Conservation (phyloP, 2,113 vertebrate genomes). For the Lipophrys pholis region DNA sequence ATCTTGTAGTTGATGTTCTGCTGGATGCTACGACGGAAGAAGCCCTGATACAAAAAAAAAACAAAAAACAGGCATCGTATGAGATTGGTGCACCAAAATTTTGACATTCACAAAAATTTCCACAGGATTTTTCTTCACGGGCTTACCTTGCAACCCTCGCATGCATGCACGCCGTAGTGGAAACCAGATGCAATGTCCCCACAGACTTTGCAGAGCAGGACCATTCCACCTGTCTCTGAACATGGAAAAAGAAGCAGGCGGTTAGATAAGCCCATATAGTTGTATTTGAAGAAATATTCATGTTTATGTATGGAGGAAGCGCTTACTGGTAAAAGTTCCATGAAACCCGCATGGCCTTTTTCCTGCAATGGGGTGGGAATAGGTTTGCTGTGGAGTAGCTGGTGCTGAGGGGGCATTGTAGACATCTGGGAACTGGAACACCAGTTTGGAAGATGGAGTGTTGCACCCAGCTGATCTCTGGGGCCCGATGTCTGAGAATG, state of each 20-base stretch:
- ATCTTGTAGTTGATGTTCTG: constrained; percentile 89
- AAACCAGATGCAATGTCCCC: constrained; percentile 87
- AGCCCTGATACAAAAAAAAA: constrained; percentile 71
- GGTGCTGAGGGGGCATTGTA: constrained; percentile 62
- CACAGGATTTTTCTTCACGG: background rate
- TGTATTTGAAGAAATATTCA: background rate
- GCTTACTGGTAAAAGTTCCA: constrained; percentile 83
- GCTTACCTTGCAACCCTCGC: constrained; percentile 87
- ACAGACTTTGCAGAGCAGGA: constrained; percentile 87
- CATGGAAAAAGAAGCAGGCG: constrained; percentile 6
- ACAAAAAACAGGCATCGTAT: background rate
- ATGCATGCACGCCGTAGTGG: constrained; percentile 88
- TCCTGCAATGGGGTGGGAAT: constrained; percentile 74
- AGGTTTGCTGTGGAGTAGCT: constrained; percentile 70
- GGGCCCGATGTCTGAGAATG: constrained; percentile 82
- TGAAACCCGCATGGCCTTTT: constrained; percentile 80
- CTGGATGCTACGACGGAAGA: constrained; percentile 88
- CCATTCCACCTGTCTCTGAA: constrained; percentile 85
- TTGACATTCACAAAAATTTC: background rate
- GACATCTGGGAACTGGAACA: constrained; percentile 86
- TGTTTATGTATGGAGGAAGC: background rate
- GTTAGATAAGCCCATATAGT: constrained; percentile 13
- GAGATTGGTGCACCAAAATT: constrained; percentile 5
- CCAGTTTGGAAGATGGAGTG: constrained; percentile 77
- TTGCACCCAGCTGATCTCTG: constrained; percentile 54